A percentile compares a stretch with the other conserved stretches of the same genome.
Conservation (phyloP, 1,140 invertebrate species). For the Zaprionus ornatus region DNA sequence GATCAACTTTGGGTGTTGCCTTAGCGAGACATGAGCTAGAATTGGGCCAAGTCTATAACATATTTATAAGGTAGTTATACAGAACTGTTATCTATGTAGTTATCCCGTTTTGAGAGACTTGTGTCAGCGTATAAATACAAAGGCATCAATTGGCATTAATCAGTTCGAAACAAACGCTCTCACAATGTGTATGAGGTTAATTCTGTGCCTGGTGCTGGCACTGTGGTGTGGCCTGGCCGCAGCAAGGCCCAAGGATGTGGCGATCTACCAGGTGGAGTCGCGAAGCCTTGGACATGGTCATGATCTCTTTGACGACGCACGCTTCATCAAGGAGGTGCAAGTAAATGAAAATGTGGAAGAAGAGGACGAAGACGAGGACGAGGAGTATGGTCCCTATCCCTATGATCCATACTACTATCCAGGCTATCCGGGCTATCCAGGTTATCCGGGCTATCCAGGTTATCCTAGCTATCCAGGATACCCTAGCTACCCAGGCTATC, state of each 20-base stretch:
- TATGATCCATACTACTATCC: slow-evolving; percentile 9
- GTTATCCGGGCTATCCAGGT: slow-evolving; percentile 8
- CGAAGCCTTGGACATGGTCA: not conserved
- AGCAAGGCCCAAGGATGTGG: slow-evolving; percentile 3
- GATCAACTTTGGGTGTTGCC: not conserved
- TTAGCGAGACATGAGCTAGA: not conserved
- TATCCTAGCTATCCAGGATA: not conserved
- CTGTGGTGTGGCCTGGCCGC: slow-evolving; percentile 19
- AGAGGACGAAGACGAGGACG: not conserved
- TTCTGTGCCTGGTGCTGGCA: slow-evolving; percentile 31
- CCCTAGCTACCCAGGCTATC: slow-evolving; percentile 1
- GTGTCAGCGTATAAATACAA: slow-evolving; percentile 36
- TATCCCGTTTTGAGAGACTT: not conserved
- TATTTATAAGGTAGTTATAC: not conserved
- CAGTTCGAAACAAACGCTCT: slow-evolving; percentile 34
- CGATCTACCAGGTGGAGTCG: not conserved
- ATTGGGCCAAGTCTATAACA: not conserved
- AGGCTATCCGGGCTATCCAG: slow-evolving; percentile 1
- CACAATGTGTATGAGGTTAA: slow-evolving; percentile 28
- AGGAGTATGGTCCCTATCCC: not conserved
- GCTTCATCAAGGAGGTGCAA: not conserved
- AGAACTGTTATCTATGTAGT: not conserved
- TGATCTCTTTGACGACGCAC: not conserved
- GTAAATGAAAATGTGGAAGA: not conserved
- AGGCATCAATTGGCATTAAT: slow-evolving; percentile 13